These are phyloP conservation scores for Diadophis punctatus DNA, from an alignment of 2,113 vertebrate genomes.

Conservation along the genomic window DNA sequence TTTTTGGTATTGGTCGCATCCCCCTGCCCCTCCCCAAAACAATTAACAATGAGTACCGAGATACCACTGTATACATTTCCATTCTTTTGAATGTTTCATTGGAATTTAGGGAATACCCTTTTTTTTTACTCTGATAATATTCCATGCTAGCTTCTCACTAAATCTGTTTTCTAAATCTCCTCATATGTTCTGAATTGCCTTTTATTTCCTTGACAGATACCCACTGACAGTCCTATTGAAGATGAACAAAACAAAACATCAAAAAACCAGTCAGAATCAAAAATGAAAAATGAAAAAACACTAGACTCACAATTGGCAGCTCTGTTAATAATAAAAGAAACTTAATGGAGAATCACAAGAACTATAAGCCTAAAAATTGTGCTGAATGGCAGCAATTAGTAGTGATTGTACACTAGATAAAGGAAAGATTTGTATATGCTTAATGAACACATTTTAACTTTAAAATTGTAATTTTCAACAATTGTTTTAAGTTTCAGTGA, in stretches of 20 bases:
- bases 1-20: too few species aligned
- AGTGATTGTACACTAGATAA: not conserved
- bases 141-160: not conserved
- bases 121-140: not conserved
- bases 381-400: not conserved
- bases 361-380: not conserved
- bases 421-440: not conserved
- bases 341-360: not conserved
- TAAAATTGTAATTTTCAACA: not conserved
- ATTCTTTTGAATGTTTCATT: not conserved
- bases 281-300: constrained; percentile 28
- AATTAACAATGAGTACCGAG: not conserved
- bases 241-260: constrained; percentile 33
- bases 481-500: not conserved
- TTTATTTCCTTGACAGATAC: constrained; percentile 47
- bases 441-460: not conserved
- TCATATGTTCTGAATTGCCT: not conserved
- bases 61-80: not conserved
- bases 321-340: not conserved
- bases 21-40: not conserved
- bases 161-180: not conserved
- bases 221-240: constrained; percentile 51
- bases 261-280: constrained; percentile 38
- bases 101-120: not conserved
- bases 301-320: not conserved